Conservation (phyloP, 2,113 vertebrate species). For the Bubo blakistoni region DNA sequence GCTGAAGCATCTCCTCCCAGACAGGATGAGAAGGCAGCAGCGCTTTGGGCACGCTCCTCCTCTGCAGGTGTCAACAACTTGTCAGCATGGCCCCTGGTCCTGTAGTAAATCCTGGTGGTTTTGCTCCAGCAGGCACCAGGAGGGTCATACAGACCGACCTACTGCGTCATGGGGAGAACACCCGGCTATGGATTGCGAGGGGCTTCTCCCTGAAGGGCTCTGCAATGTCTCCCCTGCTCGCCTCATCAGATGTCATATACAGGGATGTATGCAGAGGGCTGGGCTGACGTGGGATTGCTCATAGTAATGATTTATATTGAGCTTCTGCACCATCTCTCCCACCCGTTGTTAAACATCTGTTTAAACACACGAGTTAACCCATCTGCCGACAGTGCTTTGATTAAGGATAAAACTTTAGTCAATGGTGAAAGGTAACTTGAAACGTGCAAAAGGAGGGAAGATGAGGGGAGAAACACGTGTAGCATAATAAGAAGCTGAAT, state of each 20-base stretch:
- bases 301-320: background rate
- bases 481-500: background rate
- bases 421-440: background rate
- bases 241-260: too few relatives aligned
- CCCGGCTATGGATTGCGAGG: fast-evolving
- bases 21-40: fast-evolving
- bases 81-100: background rate
- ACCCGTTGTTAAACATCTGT: conserved; percentile 19
- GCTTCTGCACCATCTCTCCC: background rate
- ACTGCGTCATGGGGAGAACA: fast-evolving
- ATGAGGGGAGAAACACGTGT: background rate
- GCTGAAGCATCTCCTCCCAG: background rate
- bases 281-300: background rate
- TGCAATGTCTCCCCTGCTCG: too few relatives aligned
- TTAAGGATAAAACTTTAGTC: background rate
- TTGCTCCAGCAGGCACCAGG: background rate
- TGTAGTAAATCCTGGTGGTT: background rate
- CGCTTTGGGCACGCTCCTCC: background rate
- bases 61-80: background rate
- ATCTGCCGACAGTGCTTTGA: conserved; percentile 25
- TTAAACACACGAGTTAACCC: conserved; percentile 44
- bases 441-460: background rate
- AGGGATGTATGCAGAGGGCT: background rate
- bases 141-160: background rate
- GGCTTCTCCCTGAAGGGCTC: background rate